Evolutionary conservation across 2,797 vertebrate genomes (phyloP).

Genomic region (Pseudomugil tenellus): DNA sequence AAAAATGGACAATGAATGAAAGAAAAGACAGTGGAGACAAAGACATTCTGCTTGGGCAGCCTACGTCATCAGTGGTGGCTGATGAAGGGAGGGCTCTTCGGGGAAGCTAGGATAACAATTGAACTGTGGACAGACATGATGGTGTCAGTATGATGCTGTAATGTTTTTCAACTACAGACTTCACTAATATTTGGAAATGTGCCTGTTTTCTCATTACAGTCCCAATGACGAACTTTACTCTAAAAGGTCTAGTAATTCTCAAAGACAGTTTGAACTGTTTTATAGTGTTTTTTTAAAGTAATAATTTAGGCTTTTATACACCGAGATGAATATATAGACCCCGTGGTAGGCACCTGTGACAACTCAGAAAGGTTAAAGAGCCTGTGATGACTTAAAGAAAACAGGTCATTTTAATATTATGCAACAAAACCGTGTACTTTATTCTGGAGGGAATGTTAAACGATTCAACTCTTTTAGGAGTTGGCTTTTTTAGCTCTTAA

Average conservation of each 20-base stretch:
- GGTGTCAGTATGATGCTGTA: constrained; percentile 2
- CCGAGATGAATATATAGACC: neutral
- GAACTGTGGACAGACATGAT: constrained; percentile 8
- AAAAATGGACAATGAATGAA: constrained; percentile 56
- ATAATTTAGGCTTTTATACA: neutral
- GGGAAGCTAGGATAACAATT: constrained; percentile 9
- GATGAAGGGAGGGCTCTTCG: constrained; percentile 23
- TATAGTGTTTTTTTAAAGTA: neutral
- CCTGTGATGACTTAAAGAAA: neutral
- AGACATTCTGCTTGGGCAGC: constrained; percentile 34
- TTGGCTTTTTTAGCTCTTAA: too few species aligned
- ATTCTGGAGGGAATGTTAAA: too few species aligned
- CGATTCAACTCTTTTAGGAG: too few species aligned
- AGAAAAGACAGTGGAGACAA: constrained; percentile 51
- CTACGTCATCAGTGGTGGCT: constrained; percentile 21
- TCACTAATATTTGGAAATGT: neutral
- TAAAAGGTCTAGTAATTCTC: neutral
- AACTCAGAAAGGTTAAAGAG: neutral
- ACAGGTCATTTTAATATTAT: too few species aligned
- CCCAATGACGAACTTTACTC: neutral
- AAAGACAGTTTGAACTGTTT: neutral
- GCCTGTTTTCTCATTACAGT: neutral
- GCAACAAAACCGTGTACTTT: too few species aligned
- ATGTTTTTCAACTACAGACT: neutral
- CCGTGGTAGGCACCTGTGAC: neutral